A percentile compares a stretch with the other conserved stretches of the same genome.
Evolutionary conservation across 2,888 invertebrate genomes (phyloP).

Genomic region (Lasioglossum morio): DNA sequence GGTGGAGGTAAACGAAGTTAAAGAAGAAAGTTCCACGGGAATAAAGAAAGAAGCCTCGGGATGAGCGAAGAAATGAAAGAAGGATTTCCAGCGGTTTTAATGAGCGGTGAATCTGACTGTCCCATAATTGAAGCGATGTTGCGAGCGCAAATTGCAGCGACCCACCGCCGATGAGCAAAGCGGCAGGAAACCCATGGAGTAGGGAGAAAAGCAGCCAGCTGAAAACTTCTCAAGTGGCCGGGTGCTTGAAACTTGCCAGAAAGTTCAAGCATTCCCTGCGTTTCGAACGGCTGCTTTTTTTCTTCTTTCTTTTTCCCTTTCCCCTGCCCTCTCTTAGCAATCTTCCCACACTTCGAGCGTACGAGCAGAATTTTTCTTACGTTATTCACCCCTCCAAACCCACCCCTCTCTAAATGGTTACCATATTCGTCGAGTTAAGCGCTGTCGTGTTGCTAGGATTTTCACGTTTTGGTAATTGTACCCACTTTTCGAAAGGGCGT

Average conservation of each 20-base stretch:
- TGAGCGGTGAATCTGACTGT: slow-evolving; percentile 65
- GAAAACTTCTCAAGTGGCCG: slow-evolving; percentile 73
- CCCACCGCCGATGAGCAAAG: slow-evolving; percentile 35
- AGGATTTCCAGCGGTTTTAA: slow-evolving; percentile 59
- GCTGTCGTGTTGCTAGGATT: slow-evolving; percentile 5
- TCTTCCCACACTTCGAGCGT: slow-evolving; percentile 22
- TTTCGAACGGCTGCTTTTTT: slow-evolving; percentile 26
- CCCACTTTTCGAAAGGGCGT: slow-evolving; percentile 11
- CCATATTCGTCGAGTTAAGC: slow-evolving; percentile 24
- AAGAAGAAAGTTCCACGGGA: slow-evolving; percentile 45
- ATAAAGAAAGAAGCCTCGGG: neutral
- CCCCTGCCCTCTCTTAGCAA: neutral
- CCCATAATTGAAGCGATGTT: slow-evolving; percentile 70
- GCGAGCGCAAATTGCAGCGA: slow-evolving; percentile 63
- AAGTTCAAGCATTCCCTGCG: slow-evolving; percentile 61
- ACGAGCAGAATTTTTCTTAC: slow-evolving; percentile 36
- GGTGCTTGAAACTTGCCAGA: slow-evolving; percentile 68
- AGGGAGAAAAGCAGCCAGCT: slow-evolving; percentile 57
- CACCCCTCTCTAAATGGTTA: neutral
- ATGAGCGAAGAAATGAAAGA: slow-evolving; percentile 8
- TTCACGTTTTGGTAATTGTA: slow-evolving; percentile 28
- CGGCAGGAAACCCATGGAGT: slow-evolving; percentile 36
- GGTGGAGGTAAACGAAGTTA: slow-evolving; percentile 56
- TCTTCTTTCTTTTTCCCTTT: neutral
- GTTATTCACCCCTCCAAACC: neutral